These are phyloP conservation scores for Drosophila histrio DNA, from an alignment of 2,888 invertebrate species.

Conservation along the genomic window DNA sequence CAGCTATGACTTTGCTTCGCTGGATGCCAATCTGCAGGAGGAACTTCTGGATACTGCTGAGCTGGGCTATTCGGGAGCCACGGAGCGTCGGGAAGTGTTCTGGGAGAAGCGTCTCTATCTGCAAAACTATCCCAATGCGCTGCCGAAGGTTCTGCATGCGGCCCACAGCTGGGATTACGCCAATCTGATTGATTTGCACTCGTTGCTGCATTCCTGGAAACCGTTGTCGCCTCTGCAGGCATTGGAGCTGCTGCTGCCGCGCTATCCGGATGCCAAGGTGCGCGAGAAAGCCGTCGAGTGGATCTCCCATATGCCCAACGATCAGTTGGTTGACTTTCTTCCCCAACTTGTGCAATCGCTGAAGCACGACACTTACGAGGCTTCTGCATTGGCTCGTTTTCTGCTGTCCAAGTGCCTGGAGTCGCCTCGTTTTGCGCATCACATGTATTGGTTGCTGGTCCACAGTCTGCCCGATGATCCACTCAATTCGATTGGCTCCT, in stretches of 20 bases:
- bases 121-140: constrained; percentile 91
- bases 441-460: constrained; percentile 96
- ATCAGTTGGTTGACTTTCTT: constrained; percentile 95
- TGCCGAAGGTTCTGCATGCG: constrained; percentile 93
- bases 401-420: constrained; percentile 92
- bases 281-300: constrained; percentile 93
- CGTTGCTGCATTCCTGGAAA: constrained; percentile 94
- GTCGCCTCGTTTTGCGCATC: constrained; percentile 96
- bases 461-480: constrained; percentile 92
- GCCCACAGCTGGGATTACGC: constrained; percentile 97
- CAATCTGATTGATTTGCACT: constrained; percentile 93
- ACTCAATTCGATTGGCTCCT: constrained; percentile 87
- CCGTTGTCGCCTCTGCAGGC: constrained; percentile 94
- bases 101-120: constrained; percentile 98
- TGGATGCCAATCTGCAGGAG: constrained; percentile 89
- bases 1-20: constrained; percentile 89
- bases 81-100: constrained; percentile 88
- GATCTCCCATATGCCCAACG: constrained; percentile 91
- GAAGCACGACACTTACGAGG: constrained; percentile 95
- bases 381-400: constrained; percentile 93
- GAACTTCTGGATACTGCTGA: constrained; percentile 84
- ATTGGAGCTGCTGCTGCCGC: constrained; percentile 95
- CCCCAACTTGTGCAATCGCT: constrained; percentile 97
- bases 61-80: constrained; percentile 83
- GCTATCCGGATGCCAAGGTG: constrained; percentile 96